Base-by-base conservation (phyloP, 2,888 invertebrate genomes). In the Drosophila paranaensis region DNA sequence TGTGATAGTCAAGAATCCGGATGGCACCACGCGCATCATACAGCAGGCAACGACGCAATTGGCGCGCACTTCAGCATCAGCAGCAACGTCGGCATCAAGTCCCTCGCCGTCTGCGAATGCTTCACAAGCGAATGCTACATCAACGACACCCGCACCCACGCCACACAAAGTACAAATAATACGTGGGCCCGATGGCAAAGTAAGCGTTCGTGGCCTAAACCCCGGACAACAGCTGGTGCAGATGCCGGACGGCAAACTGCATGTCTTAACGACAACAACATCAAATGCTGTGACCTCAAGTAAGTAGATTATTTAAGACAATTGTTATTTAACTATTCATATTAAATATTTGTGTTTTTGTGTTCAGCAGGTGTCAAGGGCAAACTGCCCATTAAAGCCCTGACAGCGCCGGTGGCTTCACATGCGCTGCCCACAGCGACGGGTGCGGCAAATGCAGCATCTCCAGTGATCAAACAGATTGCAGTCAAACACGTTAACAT, bases 151-250 rank as follows among this genome's bases (percentile, higher is more conserved):
- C 94, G 94, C 55, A 94, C 95, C 71, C 93, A 92, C 93, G 33
- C 91, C 90, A 51, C 97, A 97, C 91, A 96, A 96, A 91, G 97
- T 98, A 14, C 98, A 98, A 94, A 97, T 98, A 79, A 95, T 97
- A 88, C 96, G 97, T 78, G 95, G 97, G 0, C 96, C 97, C 0
- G 97, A 98, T 92, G 98, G 98, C 30, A 97, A 98, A 93, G 94
- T 98, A 16, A 97, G 98, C 84, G 98, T 98, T 2, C 95, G 97
- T 70, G 98, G 98, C 0, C 94, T 98, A 10, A 94, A 97, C 92
- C 97, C 98, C 51, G 98, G 98, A 60, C 98, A 98, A 91, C 98
- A 98, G 90, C 93, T 98, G 63, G 96, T 98, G 48, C 97, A 98
- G 91, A 96, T 98, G 95, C 96, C 98, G 0, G 98, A 98, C 92